Percentiles rank a stretch among this genome's conserved stretches.
phyloP scores from a whole-genome alignment of 2,888 invertebrate genomes.

The Cheilosia pagana region DNA sequence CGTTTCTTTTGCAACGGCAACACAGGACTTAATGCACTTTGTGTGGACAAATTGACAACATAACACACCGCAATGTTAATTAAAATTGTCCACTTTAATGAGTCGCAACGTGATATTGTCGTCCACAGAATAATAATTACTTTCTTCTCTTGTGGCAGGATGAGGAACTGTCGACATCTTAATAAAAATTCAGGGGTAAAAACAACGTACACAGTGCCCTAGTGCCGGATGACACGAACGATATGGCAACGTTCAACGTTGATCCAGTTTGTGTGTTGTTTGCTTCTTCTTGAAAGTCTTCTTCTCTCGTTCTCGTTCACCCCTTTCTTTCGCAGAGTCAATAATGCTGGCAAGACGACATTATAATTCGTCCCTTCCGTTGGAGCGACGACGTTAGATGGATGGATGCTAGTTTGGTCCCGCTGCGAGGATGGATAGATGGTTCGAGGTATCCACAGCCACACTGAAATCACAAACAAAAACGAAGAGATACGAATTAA shows the following conservation, averaged over 20 bases:
- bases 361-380: constrained; percentile 43
- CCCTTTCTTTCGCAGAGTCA: constrained; percentile 40
- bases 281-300: not conserved
- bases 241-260: constrained; percentile 11
- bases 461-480: constrained; percentile 52
- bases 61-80: constrained; percentile 64
- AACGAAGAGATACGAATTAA: constrained; percentile 31
- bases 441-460: constrained; percentile 3
- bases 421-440: constrained; percentile 10
- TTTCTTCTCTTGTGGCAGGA: constrained; percentile 61
- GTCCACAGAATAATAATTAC: constrained; percentile 66
- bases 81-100: constrained; percentile 72
- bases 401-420: constrained; percentile 22
- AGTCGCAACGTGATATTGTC: constrained; percentile 62
- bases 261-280: constrained; percentile 18
- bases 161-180: constrained; percentile 66
- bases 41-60: constrained; percentile 8
- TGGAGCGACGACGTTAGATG: constrained; percentile 15
- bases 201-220: not conserved
- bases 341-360: constrained; percentile 46
- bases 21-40: constrained; percentile 56
- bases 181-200: constrained; percentile 17
- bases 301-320: not conserved
- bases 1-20: constrained; percentile 17
- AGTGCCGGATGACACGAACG: constrained; percentile 1